Percentiles rank a stretch among this genome's conserved stretches.
phyloP scores from a whole-genome alignment of 2,797 vertebrate species.

The Hydrocynus forskahlii region DNA sequence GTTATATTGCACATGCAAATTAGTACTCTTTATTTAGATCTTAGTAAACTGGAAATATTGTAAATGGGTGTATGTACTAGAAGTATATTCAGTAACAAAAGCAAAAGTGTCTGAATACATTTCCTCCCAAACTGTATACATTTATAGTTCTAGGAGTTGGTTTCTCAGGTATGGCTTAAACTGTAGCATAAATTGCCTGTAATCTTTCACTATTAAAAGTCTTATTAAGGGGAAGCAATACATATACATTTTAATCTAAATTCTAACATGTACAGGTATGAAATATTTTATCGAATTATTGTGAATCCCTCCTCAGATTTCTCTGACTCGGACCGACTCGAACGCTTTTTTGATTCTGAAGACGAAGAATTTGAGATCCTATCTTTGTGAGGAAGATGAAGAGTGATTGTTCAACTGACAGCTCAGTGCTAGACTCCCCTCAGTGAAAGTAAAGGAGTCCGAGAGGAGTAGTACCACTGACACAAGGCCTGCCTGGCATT shows the following conservation, averaged over 20 bases:
- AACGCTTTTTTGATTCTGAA: conserved; percentile 97
- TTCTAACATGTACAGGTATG: not conserved
- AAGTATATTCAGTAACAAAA: no score
- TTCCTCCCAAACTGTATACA: no score
- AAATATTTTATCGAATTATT: not conserved
- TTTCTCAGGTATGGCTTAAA: not conserved
- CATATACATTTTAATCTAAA: not conserved
- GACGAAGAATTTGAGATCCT: conserved; percentile 99
- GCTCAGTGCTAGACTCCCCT: conserved; percentile 37
- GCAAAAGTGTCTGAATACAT: no score
- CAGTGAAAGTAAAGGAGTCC: conserved; percentile 56
- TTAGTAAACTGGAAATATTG: no score
- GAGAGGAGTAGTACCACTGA: conserved; percentile 65
- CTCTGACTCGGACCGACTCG: conserved; percentile 90
- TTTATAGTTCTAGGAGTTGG: not conserved
- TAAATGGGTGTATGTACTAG: no score
- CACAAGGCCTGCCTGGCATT: conserved; percentile 65
- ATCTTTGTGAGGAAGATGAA: conserved; percentile 84
- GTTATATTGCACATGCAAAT: no score
- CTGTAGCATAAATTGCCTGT: not conserved
- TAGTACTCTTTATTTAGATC: no score
- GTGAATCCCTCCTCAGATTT: conserved; percentile 80
- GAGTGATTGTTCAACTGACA: conserved; percentile 53
- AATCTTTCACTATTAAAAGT: not conserved
- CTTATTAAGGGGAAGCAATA: not conserved